These are phyloP conservation scores for Metridium senile DNA, from an alignment of 92 coral and sea anemone genomes.

Conservation along the genomic window DNA sequence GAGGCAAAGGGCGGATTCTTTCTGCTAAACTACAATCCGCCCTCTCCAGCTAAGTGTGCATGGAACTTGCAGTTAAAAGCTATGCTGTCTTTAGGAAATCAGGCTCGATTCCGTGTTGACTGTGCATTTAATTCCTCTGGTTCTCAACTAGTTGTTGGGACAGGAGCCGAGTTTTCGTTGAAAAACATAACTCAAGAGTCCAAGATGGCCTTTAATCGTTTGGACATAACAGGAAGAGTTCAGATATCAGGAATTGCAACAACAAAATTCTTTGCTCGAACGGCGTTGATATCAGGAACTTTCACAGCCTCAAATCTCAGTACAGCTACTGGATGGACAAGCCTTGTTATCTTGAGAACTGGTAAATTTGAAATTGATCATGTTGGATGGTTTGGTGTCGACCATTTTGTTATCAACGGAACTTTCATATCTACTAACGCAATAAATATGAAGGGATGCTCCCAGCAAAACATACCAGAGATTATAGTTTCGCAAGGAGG, in stretches of 20 bases:
- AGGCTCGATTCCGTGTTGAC: conserved; percentile 5
- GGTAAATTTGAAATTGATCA: conserved; percentile 42
- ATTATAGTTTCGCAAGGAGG: conserved; percentile 30
- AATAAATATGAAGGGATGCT: conserved; percentile 37
- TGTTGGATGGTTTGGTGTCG: conserved; percentile 38
- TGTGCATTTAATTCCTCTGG: conserved; percentile 42
- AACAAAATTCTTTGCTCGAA: conserved; percentile 26
- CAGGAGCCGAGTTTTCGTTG: conserved; percentile 34
- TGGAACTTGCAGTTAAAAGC: conserved; percentile 37
- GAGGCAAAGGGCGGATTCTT: conserved; percentile 27
- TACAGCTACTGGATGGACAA: conserved; percentile 49
- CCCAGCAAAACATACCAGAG: conserved; percentile 31
- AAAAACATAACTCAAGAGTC: conserved; percentile 12
- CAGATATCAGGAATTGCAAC: conserved; percentile 5
- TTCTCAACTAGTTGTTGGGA: conserved; percentile 21
- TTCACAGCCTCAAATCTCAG: conserved; percentile 22
- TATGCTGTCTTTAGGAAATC: conserved; percentile 5
- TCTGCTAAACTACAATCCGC: conserved; percentile 34
- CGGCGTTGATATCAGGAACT: conserved; percentile 31
- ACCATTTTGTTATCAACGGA: conserved; percentile 26
- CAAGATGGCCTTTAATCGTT: conserved; percentile 20
- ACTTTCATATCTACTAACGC: conserved; percentile 23
- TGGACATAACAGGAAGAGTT: conserved; percentile 34
- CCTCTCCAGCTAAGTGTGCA: conserved; percentile 29
- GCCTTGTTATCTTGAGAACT: conserved; percentile 23